These are phyloP conservation scores for Potamilus streckersoni DNA, from an alignment of 1,140 invertebrate species.

Conservation along the genomic window DNA sequence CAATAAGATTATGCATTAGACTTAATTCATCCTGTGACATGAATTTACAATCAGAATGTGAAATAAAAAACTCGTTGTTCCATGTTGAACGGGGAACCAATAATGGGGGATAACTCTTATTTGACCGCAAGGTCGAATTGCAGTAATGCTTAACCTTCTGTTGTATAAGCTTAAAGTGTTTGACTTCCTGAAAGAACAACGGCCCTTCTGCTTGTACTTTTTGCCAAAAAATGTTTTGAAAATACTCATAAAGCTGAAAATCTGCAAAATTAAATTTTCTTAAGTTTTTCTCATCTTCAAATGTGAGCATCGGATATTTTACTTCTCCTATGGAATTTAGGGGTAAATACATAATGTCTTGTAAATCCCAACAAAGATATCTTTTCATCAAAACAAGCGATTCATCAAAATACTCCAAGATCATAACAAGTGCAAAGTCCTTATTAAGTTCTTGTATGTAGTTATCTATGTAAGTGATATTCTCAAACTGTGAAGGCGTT, in stretches of 20 bases:
- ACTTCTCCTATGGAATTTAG: conserved; percentile 42
- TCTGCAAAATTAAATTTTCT: conserved; percentile 41
- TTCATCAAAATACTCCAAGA: conserved; percentile 60
- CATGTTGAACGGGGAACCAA: conserved; percentile 32
- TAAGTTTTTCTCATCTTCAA: conserved; percentile 29
- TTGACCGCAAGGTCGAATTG: background rate
- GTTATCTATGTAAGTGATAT: conserved; percentile 24
- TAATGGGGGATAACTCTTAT: background rate
- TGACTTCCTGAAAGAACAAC: conserved; percentile 46
- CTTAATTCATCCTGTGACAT: conserved; percentile 41
- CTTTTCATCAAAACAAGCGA: conserved; percentile 54
- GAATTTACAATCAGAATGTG: conserved; percentile 36
- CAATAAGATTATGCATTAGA: conserved; percentile 36
- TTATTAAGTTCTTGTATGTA: conserved; percentile 44
- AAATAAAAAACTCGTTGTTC: conserved; percentile 39
- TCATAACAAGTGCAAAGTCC: conserved; percentile 53
- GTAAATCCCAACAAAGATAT: conserved; percentile 53
- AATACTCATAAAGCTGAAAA: conserved; percentile 50
- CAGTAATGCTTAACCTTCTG: conserved; percentile 38
- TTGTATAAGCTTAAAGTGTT: conserved; percentile 40
- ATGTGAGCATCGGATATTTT: conserved; percentile 31
- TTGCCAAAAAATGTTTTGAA: conserved; percentile 33
- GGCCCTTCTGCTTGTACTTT: conserved; percentile 31
- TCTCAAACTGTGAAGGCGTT: conserved; percentile 23
- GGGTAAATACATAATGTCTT: conserved; percentile 58